These are phyloP conservation scores for Chrysodeixis includens DNA, from an alignment of 2,888 invertebrate genomes.

Conservation along the genomic window DNA sequence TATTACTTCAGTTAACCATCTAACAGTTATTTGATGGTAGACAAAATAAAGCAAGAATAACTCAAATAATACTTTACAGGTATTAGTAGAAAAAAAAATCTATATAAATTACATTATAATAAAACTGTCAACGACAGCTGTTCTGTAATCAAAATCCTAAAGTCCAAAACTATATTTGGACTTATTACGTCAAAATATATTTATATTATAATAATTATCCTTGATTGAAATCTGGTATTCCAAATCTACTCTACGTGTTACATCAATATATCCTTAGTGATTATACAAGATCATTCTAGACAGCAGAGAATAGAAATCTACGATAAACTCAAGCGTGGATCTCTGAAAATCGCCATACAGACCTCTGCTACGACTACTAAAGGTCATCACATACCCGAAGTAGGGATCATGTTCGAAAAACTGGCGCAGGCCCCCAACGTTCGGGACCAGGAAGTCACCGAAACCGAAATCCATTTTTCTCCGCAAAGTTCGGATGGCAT, in stretches of 20 bases:
- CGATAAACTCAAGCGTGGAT: constrained; percentile 7
- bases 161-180: background rate
- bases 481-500: constrained; percentile 65
- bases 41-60: background rate
- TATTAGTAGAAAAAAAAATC: background rate
- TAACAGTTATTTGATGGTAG: background rate
- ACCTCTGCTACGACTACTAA: constrained; percentile 12
- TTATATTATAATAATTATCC: background rate
- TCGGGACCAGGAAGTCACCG: constrained; percentile 81
- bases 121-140: background rate
- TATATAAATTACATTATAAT: background rate
- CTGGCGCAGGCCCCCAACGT: constrained; percentile 76
- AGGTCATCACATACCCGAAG: constrained; percentile 73
- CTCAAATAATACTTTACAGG: background rate
- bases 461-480: constrained; percentile 84
- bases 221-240: background rate
- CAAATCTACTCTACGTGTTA: background rate
- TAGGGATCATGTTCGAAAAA: constrained; percentile 78
- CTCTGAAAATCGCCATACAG: constrained; percentile 13
- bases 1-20: constrained; percentile 1
- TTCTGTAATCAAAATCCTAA: constrained; percentile 1
- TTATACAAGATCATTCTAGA: background rate
- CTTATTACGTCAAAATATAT: background rate
- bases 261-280: background rate
- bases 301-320: background rate